Evolutionary conservation across 1,140 invertebrate species (phyloP).

Genomic region (Anastrepha ludens): DNA sequence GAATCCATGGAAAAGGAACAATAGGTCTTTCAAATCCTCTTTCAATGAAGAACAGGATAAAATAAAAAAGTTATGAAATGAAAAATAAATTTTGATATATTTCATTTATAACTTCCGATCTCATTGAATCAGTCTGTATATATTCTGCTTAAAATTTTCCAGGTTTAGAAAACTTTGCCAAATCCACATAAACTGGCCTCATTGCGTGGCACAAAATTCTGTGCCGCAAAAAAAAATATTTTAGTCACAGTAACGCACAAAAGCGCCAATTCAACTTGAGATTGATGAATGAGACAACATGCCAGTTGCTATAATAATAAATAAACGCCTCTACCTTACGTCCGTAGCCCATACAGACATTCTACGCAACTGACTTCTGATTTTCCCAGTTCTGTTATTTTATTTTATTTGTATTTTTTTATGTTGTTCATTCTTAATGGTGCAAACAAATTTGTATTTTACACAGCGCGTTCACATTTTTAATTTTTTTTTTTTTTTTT

Average conservation of each 20-base stretch:
- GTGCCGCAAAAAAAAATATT: background rate
- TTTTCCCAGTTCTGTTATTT: background rate
- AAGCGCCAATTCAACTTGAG: background rate
- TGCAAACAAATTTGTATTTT: background rate
- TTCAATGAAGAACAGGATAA: too few relatives aligned
- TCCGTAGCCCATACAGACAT: background rate
- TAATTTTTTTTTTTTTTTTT: background rate
- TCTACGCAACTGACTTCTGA: background rate
- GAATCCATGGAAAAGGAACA: too few relatives aligned
- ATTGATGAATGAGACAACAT: slow-evolving; percentile 39
- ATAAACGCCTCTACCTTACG: background rate
- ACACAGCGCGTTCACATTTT: background rate
- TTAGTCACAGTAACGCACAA: background rate
- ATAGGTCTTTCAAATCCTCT: too few relatives aligned
- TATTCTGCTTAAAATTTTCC: too few relatives aligned
- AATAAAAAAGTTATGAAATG: too few relatives aligned
- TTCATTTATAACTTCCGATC: too few relatives aligned
- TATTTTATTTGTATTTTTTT: background rate
- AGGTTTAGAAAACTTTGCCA: too few relatives aligned
- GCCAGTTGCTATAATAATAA: slow-evolving; percentile 4
- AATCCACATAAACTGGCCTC: too few relatives aligned
- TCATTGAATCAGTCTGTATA: too few relatives aligned
- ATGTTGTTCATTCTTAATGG: background rate
- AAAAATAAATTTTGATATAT: too few relatives aligned
- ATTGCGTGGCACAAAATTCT: too few relatives aligned